These are phyloP conservation scores for Cataglyphis altisquamis DNA, from an alignment of 2,888 invertebrate genomes.

Conservation along the genomic window DNA sequence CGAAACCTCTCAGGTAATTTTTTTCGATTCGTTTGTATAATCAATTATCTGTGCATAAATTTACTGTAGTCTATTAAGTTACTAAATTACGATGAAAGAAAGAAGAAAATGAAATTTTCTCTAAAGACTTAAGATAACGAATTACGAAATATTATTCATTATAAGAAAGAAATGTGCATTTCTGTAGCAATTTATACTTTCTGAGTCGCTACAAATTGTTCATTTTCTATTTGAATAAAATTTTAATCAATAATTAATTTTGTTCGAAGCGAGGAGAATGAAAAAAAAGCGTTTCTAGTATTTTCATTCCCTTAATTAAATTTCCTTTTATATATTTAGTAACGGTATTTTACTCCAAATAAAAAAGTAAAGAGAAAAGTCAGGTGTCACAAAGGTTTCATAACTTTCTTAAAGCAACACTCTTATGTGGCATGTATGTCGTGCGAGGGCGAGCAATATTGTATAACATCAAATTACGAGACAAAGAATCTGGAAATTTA, in stretches of 20 bases:
- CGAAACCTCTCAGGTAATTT: constrained; percentile 80
- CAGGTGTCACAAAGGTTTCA: neutral
- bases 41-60: constrained; percentile 20
- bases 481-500: constrained; percentile 48
- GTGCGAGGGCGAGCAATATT: neutral
- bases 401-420: neutral
- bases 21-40: neutral
- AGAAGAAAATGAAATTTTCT: neutral
- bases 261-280: neutral
- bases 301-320: constrained; percentile 31
- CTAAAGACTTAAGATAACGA: constrained; percentile 8
- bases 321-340: neutral
- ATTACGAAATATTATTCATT: constrained; percentile 10
- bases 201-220: constrained; percentile 1
- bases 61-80: neutral
- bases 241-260: constrained; percentile 43
- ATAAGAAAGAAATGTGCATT: constrained; percentile 7
- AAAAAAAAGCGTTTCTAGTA: neutral
- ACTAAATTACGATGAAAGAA: neutral
- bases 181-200: constrained; percentile 4
- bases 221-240: constrained; percentile 6
- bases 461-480: neutral
- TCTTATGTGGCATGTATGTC: neutral
- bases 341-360: neutral
- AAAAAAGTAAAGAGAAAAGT: neutral